Percentiles rank a stretch among this genome's conserved stretches.
Conservation (phyloP, 2,888 invertebrate species). For the Gymnocheta viridis region DNA sequence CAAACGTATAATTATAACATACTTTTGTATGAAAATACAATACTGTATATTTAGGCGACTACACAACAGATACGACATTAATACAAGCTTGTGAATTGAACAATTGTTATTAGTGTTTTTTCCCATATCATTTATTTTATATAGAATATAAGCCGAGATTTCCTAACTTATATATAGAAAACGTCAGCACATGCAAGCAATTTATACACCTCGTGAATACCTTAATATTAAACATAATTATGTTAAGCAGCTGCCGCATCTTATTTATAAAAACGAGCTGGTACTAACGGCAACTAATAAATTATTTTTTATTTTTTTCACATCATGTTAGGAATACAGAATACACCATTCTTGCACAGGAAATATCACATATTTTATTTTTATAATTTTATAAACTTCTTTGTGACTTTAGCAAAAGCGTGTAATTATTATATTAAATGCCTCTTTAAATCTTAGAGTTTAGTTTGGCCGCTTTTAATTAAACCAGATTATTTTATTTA, state of each 20-base stretch:
- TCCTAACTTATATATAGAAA: too few species aligned
- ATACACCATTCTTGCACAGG: neutral
- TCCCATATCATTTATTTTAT: too few species aligned
- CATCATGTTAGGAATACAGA: neutral
- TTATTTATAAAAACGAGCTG: neutral
- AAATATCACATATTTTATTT: neutral
- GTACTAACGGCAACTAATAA: neutral
- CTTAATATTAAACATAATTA: neutral
- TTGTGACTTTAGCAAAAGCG: neutral
- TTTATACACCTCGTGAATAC: too few species aligned
- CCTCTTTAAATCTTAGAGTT: neutral
- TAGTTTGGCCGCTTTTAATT: conserved; percentile 6
- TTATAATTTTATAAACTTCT: neutral
- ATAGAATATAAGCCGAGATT: too few species aligned
- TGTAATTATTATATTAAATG: conserved; percentile 26
- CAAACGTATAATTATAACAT: too few species aligned
- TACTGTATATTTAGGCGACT: too few species aligned
- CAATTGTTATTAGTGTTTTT: too few species aligned
- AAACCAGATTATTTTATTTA: conserved; percentile 49
- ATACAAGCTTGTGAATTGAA: too few species aligned
- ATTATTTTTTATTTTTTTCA: neutral
- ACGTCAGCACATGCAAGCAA: too few species aligned
- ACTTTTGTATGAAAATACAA: too few species aligned
- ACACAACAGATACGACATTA: too few species aligned
- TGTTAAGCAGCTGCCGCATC: neutral